Conservation (phyloP, 2,113 vertebrate genomes). For the Python bivittatus region DNA sequence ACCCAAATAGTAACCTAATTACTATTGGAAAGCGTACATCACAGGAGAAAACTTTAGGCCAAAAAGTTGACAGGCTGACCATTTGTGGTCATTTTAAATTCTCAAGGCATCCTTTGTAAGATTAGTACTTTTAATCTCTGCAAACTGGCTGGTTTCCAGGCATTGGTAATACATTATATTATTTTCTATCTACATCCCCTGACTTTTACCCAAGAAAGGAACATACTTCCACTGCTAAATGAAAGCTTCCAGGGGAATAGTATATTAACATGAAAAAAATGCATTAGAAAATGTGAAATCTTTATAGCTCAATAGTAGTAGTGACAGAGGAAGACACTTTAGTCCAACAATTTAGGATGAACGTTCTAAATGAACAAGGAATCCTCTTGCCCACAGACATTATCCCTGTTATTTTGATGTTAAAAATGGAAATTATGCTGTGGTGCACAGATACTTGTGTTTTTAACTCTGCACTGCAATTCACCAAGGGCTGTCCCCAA, state of each 20-base stretch:
- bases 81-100: conserved; percentile 65
- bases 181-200: conserved; percentile 52
- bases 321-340: neutral
- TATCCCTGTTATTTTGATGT: neutral
- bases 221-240: conserved; percentile 47
- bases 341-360: neutral
- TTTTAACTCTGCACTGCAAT: neutral
- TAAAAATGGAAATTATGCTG: neutral
- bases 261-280: conserved; percentile 42
- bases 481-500: neutral
- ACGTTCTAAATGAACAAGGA: neutral
- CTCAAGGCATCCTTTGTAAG: conserved; percentile 57
- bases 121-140: conserved; percentile 65
- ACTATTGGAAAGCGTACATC: conserved; percentile 46
- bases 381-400: neutral
- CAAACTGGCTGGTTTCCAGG: conserved; percentile 61
- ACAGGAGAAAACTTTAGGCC: conserved; percentile 49
- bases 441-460: neutral
- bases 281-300: conserved; percentile 45
- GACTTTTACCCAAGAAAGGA: conserved; percentile 55
- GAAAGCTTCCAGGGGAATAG: conserved; percentile 22
- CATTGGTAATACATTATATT: conserved; percentile 53
- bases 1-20: conserved; percentile 49
- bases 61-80: conserved; percentile 56
- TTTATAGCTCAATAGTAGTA: neutral